Percentiles rank a stretch among this genome's conserved stretches.
Evolutionary conservation across 92 coral and sea anemone species (phyloP).

Genomic region (Montipora capitata): DNA sequence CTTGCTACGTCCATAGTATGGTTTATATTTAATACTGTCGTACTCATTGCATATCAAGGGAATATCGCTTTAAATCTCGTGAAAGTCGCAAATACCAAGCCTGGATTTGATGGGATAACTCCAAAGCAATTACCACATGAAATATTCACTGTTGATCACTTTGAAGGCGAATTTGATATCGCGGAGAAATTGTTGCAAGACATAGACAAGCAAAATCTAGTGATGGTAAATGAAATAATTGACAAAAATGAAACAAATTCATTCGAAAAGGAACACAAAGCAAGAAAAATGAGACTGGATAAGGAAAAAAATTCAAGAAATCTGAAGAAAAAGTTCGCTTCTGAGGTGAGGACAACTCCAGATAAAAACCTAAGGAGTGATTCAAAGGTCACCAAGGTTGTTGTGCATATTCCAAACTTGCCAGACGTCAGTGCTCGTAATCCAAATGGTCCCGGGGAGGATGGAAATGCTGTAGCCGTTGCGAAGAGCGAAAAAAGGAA

Average conservation of each 20-base stretch:
- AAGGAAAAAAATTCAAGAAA: neutral
- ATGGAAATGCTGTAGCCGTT: slow-evolving; percentile 83
- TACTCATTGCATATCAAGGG: slow-evolving; percentile 83
- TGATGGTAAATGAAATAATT: slow-evolving; percentile 6
- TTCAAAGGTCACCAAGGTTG: slow-evolving; percentile 3
- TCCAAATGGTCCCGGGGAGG: slow-evolving; percentile 90
- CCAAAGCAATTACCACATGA: slow-evolving; percentile 39
- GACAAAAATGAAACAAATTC: neutral
- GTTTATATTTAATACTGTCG: slow-evolving; percentile 82
- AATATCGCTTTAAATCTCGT: slow-evolving; percentile 18
- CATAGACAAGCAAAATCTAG: slow-evolving; percentile 1
- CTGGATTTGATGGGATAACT: slow-evolving; percentile 4
- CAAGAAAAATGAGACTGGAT: neutral
- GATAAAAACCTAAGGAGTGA: neutral
- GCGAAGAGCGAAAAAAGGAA: slow-evolving; percentile 65
- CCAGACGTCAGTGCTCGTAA: slow-evolving; percentile 49
- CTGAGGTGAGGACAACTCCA: slow-evolving; percentile 21
- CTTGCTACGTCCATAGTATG: slow-evolving; percentile 86
- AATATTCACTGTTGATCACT: slow-evolving; percentile 4
- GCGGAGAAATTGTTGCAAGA: slow-evolving; percentile 7
- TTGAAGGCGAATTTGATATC: slow-evolving; percentile 19
- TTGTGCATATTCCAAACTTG: neutral
- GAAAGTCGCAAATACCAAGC: neutral
- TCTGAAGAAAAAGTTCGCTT: slow-evolving; percentile 19
- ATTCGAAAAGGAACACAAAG: neutral